Conservation (phyloP, 2,888 invertebrate species). For the Lasius platythorax region DNA sequence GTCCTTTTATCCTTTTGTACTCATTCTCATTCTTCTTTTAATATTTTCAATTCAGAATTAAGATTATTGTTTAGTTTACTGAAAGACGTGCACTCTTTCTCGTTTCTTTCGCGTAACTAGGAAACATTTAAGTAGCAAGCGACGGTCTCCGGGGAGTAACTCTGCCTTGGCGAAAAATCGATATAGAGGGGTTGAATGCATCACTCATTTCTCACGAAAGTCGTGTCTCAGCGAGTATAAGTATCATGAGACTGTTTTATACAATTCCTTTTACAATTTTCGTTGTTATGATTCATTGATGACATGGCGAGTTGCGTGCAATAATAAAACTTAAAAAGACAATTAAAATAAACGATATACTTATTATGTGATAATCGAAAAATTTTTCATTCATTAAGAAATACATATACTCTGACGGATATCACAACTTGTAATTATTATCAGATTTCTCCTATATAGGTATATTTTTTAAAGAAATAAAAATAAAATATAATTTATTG, state of each 20-base stretch:
- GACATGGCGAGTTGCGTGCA: neutral
- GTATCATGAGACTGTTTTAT: neutral
- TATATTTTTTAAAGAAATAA: neutral
- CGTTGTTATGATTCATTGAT: neutral
- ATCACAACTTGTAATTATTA: neutral
- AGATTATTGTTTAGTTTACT: slow-evolving; percentile 9
- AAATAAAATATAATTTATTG: neutral
- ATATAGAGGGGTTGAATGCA: slow-evolving; percentile 64
- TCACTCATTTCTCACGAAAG: slow-evolving; percentile 56
- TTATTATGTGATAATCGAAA: neutral
- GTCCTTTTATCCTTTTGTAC: no score
- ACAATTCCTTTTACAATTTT: slow-evolving; percentile 4
- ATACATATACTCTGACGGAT: neutral
- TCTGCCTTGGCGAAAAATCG: slow-evolving; percentile 65
- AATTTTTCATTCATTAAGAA: neutral
- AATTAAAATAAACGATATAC: neutral
- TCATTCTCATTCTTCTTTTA: neutral
- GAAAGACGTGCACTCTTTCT: slow-evolving; percentile 36
- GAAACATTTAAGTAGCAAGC: slow-evolving; percentile 63
- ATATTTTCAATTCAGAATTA: neutral
- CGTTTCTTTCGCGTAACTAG: slow-evolving; percentile 65
- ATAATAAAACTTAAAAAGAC: neutral
- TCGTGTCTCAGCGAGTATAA: slow-evolving; percentile 20
- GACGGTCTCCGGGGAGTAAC: slow-evolving; percentile 68
- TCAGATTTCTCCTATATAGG: neutral